Conservation (phyloP, 2,888 invertebrate species). For the Escarpia spicata region DNA sequence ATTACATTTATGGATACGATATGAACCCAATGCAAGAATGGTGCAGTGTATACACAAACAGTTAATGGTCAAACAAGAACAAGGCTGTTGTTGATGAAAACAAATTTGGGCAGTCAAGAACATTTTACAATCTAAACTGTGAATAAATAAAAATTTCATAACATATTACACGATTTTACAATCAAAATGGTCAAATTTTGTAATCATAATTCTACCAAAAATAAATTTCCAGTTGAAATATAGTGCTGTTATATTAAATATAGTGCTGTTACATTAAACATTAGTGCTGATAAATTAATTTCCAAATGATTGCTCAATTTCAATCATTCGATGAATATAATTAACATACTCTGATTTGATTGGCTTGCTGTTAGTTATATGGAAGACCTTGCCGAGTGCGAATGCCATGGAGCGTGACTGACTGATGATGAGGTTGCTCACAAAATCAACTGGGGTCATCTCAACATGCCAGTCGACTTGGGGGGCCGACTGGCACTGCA, state of each 20-base stretch:
- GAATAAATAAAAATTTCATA: too few relatives aligned
- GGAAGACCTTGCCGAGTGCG: slow-evolving; percentile 63
- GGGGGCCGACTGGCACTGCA: slow-evolving; percentile 50
- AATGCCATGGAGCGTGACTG: slow-evolving; percentile 56
- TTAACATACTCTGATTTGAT: slow-evolving; percentile 51
- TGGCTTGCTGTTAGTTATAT: slow-evolving; percentile 61
- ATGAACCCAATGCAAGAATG: too few relatives aligned
- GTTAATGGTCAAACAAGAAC: not conserved
- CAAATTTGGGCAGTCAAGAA: too few relatives aligned
- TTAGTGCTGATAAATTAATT: not conserved
- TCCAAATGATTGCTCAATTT: not conserved
- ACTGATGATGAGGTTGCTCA: slow-evolving; percentile 56
- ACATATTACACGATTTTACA: too few relatives aligned
- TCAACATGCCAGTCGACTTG: slow-evolving; percentile 62
- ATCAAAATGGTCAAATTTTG: too few relatives aligned
- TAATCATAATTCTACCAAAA: too few relatives aligned
- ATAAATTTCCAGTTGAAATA: too few relatives aligned
- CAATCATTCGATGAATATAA: not conserved
- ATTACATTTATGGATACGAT: too few relatives aligned
- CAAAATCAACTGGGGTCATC: slow-evolving; percentile 67
- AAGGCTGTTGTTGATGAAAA: not conserved
- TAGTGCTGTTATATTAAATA: too few relatives aligned
- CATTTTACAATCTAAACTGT: too few relatives aligned
- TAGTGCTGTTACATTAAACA: too few relatives aligned
- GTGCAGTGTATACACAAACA: too few relatives aligned